Evolutionary conservation across 2,888 invertebrate species (phyloP).

Genomic region (Phalera bucephala): DNA sequence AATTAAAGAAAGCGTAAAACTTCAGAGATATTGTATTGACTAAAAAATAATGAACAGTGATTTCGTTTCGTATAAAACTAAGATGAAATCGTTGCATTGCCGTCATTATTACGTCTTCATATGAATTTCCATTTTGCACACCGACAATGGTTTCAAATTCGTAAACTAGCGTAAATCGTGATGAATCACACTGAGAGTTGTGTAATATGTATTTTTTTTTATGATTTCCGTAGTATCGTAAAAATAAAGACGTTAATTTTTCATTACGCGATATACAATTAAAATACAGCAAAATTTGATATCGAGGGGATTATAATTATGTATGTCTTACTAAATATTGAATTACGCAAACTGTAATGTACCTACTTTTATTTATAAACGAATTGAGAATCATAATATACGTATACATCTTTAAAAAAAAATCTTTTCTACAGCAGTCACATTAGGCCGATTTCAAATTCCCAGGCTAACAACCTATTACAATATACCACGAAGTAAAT

Average conservation of each 20-base stretch:
- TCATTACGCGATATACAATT: constrained; percentile 34
- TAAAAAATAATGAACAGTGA: constrained; percentile 19
- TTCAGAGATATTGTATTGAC: constrained; percentile 10
- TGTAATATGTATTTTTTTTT: constrained; percentile 20
- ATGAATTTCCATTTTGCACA: constrained; percentile 9
- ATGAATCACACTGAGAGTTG: constrained; percentile 15
- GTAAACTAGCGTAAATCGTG: constrained; percentile 13
- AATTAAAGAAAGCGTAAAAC: constrained; percentile 25
- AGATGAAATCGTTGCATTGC: constrained; percentile 24
- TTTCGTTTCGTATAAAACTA: constrained; percentile 15
- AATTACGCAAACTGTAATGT: background rate
- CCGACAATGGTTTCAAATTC: constrained; percentile 15
- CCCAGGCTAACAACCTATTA: background rate
- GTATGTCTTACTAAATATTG: background rate
- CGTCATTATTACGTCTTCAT: constrained; percentile 11
- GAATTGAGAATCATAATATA: too few species aligned
- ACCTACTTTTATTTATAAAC: too few species aligned
- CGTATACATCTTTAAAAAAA: background rate
- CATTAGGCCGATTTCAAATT: background rate
- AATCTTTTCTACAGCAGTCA: background rate
- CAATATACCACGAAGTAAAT: too few species aligned
- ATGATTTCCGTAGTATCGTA: constrained; percentile 26
- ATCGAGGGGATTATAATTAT: constrained; percentile 6
- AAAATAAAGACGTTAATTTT: constrained; percentile 14
- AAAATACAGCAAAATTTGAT: constrained; percentile 34